Evolutionary conservation across 2,113 vertebrate species (phyloP).

Genomic region (Heliornis fulica): DNA sequence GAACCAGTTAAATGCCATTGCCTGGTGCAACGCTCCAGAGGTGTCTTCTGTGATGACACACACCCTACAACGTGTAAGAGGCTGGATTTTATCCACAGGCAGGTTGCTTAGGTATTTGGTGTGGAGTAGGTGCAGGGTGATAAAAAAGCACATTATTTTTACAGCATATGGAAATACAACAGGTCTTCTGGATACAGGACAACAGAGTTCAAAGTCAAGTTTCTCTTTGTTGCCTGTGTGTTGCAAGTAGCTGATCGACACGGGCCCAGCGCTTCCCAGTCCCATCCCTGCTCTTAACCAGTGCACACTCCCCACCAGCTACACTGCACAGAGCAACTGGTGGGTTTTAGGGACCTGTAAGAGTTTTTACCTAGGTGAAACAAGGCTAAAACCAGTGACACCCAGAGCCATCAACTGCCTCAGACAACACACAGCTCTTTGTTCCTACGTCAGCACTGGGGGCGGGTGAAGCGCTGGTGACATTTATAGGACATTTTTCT

Average conservation of each 20-base stretch:
- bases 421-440: background rate
- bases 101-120: background rate
- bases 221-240: slow-evolving; percentile 3
- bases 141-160: background rate
- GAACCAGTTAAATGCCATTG: background rate
- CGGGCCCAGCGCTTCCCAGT: background rate
- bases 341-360: background rate
- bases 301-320: no score
- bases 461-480: background rate
- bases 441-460: background rate
- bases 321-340: no score
- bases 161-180: background rate
- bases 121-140: background rate
- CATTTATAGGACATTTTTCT: background rate
- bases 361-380: background rate
- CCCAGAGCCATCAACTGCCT: background rate
- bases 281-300: no score
- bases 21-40: background rate
- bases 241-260: background rate
- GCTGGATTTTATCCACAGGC: rapidly evolving
- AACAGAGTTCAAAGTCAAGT: background rate
- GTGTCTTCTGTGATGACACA: background rate
- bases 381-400: background rate
- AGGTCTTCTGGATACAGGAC: background rate
- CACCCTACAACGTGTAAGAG: background rate